Percentiles rank a stretch among this genome's conserved stretches.
phyloP scores from a whole-genome alignment of 23 tunicate species.

The Styela clava region DNA sequence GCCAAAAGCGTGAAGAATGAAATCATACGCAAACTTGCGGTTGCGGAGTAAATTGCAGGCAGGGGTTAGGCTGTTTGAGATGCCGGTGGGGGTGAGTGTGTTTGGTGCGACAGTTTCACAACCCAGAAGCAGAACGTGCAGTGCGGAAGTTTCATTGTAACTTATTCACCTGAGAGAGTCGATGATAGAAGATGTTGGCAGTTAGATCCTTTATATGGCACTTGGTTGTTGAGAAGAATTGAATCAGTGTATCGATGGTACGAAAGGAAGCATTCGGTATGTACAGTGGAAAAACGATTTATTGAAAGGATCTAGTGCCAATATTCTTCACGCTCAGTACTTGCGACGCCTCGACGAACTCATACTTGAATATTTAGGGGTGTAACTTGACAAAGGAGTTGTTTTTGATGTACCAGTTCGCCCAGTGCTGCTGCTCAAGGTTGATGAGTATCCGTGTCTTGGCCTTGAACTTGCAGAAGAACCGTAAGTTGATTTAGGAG shows the following conservation, averaged over 20 bases:
- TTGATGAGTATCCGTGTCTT: conserved; percentile 1
- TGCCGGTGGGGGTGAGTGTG: not conserved
- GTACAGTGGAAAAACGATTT: not conserved
- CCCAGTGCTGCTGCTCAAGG: not conserved
- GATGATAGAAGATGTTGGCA: not conserved
- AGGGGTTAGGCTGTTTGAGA: too few relatives aligned
- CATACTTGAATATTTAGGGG: not conserved
- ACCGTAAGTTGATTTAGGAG: conserved; percentile 9
- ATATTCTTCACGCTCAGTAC: not conserved
- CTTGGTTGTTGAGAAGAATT: not conserved
- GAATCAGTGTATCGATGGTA: too few relatives aligned
- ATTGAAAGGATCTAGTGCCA: not conserved
- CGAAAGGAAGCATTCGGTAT: too few relatives aligned
- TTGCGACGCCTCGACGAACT: conserved; percentile 8
- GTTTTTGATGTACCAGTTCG: conserved; percentile 9
- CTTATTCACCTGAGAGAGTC: not conserved
- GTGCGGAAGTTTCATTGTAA: not conserved
- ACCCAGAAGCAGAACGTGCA: not conserved
- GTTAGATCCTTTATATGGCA: not conserved
- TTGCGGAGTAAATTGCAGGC: too few relatives aligned
- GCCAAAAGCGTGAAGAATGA: not conserved
- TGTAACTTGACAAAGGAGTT: not conserved
- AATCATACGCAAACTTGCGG: too few relatives aligned
- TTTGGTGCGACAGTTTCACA: not conserved
- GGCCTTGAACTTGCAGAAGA: conserved; percentile 9